phyloP scores from a whole-genome alignment of 1,140 invertebrate species.

The Drosophila teissieri region DNA sequence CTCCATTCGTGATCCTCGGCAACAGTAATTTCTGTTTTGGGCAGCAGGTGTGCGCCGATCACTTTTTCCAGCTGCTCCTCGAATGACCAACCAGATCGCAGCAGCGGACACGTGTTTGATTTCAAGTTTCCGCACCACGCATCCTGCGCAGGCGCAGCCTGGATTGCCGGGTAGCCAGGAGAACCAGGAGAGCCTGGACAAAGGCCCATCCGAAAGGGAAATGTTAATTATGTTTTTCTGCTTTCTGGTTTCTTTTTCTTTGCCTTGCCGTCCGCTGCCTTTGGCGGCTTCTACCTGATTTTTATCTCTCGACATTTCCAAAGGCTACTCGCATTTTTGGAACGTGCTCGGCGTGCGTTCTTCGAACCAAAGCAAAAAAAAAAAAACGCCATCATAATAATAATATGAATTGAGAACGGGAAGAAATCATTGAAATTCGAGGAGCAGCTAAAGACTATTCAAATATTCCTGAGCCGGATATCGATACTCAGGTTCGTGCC shows the following conservation, averaged over 20 bases:
- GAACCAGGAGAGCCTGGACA: conserved; percentile 20
- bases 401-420: conserved; percentile 3
- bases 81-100: conserved; percentile 71
- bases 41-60: conserved; percentile 66
- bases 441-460: conserved; percentile 48
- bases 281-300: conserved; percentile 73
- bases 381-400: conserved; percentile 16
- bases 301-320: conserved; percentile 71
- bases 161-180: background rate
- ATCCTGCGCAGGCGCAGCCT: conserved; percentile 59
- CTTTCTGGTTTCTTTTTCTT: conserved; percentile 42
- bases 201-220: conserved; percentile 52
- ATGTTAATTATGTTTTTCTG: conserved; percentile 71
- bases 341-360: conserved; percentile 77
- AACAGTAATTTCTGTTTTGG: conserved; percentile 70
- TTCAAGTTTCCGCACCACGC: conserved; percentile 73
- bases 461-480: conserved; percentile 72
- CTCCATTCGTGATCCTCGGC: conserved; percentile 43
- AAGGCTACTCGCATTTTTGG: conserved; percentile 70
- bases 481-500: conserved; percentile 61
- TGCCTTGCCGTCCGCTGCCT: conserved; percentile 21
- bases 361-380: conserved; percentile 1
- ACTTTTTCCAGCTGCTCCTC: conserved; percentile 60
- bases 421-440: conserved; percentile 55
- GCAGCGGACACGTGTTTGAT: conserved; percentile 76